These are phyloP conservation scores for Kryptopterus vitreolus DNA, from an alignment of 2,797 vertebrate species.

Conservation along the genomic window DNA sequence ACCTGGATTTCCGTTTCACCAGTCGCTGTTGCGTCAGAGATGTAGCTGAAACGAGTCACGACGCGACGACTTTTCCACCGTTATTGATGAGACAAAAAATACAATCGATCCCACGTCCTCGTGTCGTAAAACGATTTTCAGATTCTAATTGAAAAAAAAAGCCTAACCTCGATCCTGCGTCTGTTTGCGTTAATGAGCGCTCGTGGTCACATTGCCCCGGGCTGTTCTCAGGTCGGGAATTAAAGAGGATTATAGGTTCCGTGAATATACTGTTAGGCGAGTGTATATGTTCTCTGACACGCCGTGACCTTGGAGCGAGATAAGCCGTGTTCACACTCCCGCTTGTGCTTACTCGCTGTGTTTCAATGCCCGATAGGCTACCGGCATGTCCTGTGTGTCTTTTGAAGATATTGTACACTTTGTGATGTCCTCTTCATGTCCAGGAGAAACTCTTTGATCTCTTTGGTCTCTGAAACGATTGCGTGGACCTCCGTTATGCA, in stretches of 20 bases:
- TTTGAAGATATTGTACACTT: neutral
- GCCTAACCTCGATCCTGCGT: neutral
- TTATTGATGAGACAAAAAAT: neutral
- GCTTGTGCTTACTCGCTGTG: neutral
- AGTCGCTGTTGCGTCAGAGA: neutral
- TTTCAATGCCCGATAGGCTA: neutral
- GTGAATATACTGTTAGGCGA: neutral
- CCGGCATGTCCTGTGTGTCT: too few relatives aligned
- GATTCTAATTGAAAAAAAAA: too few relatives aligned
- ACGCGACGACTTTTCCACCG: neutral
- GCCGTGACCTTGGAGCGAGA: neutral
- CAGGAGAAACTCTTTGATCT: neutral
- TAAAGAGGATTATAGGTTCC: neutral
- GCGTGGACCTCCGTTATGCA: neutral
- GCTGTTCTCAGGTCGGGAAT: conserved; percentile 10
- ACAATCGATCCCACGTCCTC: neutral
- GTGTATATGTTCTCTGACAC: neutral
- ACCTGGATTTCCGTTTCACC: neutral
- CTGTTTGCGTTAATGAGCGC: neutral
- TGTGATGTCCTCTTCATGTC: neutral
- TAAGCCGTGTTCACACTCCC: neutral
- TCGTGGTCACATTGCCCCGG: neutral
- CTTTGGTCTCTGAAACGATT: neutral
- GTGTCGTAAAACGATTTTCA: neutral
- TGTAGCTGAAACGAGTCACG: neutral